These are phyloP conservation scores for Busseola fusca DNA, from an alignment of 2,888 invertebrate species.

Conservation along the genomic window DNA sequence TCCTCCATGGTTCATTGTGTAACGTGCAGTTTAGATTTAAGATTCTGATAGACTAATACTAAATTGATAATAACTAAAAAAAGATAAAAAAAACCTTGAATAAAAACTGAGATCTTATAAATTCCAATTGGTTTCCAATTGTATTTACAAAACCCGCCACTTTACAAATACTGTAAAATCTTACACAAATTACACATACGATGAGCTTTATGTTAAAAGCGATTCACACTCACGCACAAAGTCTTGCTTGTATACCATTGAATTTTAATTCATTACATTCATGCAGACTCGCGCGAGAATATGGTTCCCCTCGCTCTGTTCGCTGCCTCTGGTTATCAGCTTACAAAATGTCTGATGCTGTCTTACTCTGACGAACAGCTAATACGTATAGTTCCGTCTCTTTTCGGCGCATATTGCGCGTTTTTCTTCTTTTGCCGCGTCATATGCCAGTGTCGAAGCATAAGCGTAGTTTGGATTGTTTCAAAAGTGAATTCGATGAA, in stretches of 20 bases:
- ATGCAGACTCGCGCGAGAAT: slow-evolving; percentile 87
- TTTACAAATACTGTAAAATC: slow-evolving; percentile 49
- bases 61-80: slow-evolving; percentile 28
- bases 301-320: slow-evolving; percentile 87
- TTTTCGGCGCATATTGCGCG: slow-evolving; percentile 86
- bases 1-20: slow-evolving; percentile 73
- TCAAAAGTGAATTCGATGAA: slow-evolving; percentile 73
- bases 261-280: slow-evolving; percentile 89
- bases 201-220: slow-evolving; percentile 74
- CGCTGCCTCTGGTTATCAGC: slow-evolving; percentile 88
- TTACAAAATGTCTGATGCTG: slow-evolving; percentile 86
- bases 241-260: slow-evolving; percentile 80
- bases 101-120: slow-evolving; percentile 23
- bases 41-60: slow-evolving; percentile 25
- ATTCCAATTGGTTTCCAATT: slow-evolving; percentile 69
- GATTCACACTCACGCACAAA: slow-evolving; percentile 78
- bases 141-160: slow-evolving; percentile 35
- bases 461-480: slow-evolving; percentile 78
- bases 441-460: slow-evolving; percentile 84
- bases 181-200: slow-evolving; percentile 54
- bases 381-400: slow-evolving; percentile 81
- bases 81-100: not conserved
- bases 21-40: slow-evolving; percentile 56
- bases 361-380: slow-evolving; percentile 79
- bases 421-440: slow-evolving; percentile 89